Conservation (phyloP, 2,797 vertebrate genomes). For the Sparidentex hasta region DNA sequence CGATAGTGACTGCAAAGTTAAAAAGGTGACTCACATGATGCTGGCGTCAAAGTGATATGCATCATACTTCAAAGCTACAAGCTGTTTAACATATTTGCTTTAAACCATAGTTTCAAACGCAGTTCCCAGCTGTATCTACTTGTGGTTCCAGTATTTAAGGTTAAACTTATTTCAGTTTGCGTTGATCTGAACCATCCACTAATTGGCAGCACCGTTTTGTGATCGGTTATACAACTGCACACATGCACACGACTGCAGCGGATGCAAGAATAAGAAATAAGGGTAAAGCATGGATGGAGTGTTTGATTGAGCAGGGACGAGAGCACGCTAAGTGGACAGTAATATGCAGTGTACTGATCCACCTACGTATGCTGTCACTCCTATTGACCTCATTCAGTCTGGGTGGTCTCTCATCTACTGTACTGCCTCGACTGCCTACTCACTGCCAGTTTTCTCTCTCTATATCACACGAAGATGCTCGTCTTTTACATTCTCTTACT, state of each 20-base stretch:
- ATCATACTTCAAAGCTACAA: slow-evolving; percentile 15
- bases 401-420: slow-evolving; percentile 66
- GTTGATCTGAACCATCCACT: not conserved
- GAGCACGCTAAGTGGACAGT: slow-evolving; percentile 69
- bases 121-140: not conserved
- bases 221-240: too few species aligned
- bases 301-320: slow-evolving; percentile 45
- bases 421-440: slow-evolving; percentile 54
- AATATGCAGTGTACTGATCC: slow-evolving; percentile 63
- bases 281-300: slow-evolving; percentile 40
- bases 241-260: not conserved
- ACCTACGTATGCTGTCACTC: slow-evolving; percentile 62
- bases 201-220: not conserved
- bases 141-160: too few species aligned
- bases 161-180: too few species aligned
- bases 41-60: not conserved
- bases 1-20: not conserved
- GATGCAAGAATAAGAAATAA: slow-evolving; percentile 20
- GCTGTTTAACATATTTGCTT: not conserved
- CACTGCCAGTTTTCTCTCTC: slow-evolving; percentile 15
- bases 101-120: not conserved
- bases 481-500: not conserved
- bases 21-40: slow-evolving; percentile 5
- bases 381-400: slow-evolving; percentile 74
- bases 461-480: slow-evolving; percentile 5